Base-by-base conservation (phyloP, 2,888 invertebrate species). In the Sphaerophoria taeniata region DNA sequence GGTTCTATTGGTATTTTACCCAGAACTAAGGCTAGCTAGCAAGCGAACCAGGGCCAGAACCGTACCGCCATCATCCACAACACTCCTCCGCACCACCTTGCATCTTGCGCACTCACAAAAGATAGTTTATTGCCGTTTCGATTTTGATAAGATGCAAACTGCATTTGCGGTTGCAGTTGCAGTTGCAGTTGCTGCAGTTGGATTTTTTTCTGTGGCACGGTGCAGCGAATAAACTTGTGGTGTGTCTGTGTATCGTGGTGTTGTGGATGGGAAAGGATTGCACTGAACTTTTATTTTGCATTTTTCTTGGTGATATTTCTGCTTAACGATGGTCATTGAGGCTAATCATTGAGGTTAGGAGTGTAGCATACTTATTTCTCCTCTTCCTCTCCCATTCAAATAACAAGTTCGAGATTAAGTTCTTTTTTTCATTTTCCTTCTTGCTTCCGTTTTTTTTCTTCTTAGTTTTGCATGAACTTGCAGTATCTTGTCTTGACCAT, bases 61-160 rank as follows among this genome's bases (percentile, higher is more conserved):
- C 39, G n/a, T 39, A 11, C 33, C 33, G n/a, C 14, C 43, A 31
- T 47, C 43, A 4, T 7, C 53, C 33, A 39, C 63, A 39, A 16
- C 60, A 60, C 67, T 67, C 31, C 67, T 58, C 43, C 47, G 43
- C 39, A 49, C 31, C 51, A 33, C 75, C 49, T 49, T 65, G 63
- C 47, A 34, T 53, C 56, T 61, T 65, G 65, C 34, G 49, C 51
- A 45, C 67, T 69, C 31, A 47, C 47, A 34, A 43, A 76, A 85
- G 81, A 85, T 85, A 85, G 85, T 85, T 85, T 85, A 85, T 85
- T 73, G 85, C 81, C 58, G 70, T 85, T 85, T 85, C 81, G 85
- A 85, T 85, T 81, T 65, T 85, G 85, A 85, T 85, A 85, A 85
- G 85, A 85, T 85, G 81, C 85, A 81, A 85, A 72, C 74, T 47